Conservation (phyloP, 2,888 invertebrate species). For the Macrophya annulata region DNA sequence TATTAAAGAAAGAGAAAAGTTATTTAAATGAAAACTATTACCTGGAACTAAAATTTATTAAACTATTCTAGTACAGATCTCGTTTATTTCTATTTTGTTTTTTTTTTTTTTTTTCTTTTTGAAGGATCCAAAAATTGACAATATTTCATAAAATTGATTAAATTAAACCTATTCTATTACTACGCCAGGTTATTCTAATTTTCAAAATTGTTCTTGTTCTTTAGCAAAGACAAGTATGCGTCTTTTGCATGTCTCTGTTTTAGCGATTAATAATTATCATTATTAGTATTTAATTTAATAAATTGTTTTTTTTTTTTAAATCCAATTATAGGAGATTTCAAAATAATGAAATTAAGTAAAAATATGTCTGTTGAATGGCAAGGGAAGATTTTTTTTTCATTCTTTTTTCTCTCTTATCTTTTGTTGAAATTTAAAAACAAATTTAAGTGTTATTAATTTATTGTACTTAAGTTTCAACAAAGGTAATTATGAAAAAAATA, state of each 20-base stretch:
- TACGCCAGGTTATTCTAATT: not conserved
- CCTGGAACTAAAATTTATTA: not conserved
- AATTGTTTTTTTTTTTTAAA: not conserved
- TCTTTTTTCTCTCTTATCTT: not conserved
- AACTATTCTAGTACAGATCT: not conserved
- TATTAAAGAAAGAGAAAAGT: not conserved
- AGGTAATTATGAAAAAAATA: not conserved
- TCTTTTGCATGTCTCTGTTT: not conserved
- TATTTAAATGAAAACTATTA: not conserved
- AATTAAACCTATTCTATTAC: no score
- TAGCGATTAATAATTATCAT: constrained; percentile 2
- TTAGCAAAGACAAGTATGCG: not conserved
- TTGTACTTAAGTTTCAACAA: not conserved
- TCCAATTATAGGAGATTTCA: not conserved
- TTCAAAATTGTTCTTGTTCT: not conserved
- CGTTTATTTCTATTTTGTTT: not conserved
- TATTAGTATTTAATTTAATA: not conserved
- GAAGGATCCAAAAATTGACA: not conserved
- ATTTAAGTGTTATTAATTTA: not conserved
- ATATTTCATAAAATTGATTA: not conserved
- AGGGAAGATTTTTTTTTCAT: not conserved
- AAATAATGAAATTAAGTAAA: not conserved
- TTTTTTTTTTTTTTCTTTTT: not conserved
- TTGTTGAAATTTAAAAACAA: not conserved
- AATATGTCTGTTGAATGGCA: not conserved